These are phyloP conservation scores for Danionella dracula DNA, from an alignment of 2,797 vertebrate genomes.

Conservation along the genomic window DNA sequence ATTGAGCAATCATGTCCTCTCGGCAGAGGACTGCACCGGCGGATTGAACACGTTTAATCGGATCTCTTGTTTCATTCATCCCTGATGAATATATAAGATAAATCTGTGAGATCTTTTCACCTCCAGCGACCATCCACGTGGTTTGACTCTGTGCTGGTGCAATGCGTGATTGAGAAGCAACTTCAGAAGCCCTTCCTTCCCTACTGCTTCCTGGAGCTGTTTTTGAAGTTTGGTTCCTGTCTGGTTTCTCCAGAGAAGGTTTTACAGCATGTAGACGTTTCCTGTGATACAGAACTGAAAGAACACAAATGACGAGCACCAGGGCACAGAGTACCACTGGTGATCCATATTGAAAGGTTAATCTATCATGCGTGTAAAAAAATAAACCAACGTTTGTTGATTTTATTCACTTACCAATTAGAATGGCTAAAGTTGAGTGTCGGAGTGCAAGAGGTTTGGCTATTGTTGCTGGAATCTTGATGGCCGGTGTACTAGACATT, in stretches of 20 bases:
- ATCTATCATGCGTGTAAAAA: neutral
- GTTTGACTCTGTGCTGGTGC: neutral
- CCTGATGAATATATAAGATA: slow-evolving; percentile 38
- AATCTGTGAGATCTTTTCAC: slow-evolving; percentile 34
- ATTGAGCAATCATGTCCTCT: slow-evolving; percentile 10
- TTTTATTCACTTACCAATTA: slow-evolving; percentile 8
- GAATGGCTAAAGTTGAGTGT: neutral
- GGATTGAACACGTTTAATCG: slow-evolving; percentile 57
- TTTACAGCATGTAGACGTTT: slow-evolving; percentile 52
- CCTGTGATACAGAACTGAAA: slow-evolving; percentile 49
- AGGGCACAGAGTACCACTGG: slow-evolving; percentile 58
- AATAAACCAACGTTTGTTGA: neutral
- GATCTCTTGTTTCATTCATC: neutral
- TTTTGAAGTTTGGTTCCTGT: neutral
- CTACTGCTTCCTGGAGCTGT: neutral
- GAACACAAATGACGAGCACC: slow-evolving; percentile 46
- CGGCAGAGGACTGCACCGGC: slow-evolving; percentile 59
- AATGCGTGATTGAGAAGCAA: neutral
- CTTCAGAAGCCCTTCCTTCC: neutral
- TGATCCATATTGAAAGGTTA: slow-evolving; percentile 36
- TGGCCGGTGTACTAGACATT: neutral
- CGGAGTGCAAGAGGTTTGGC: neutral
- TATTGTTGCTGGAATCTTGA: neutral
- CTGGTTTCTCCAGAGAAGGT: neutral
- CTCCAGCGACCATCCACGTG: neutral